These are phyloP conservation scores for Noctilio leporinus DNA, from an alignment of 2,113 vertebrate genomes.

Conservation along the genomic window DNA sequence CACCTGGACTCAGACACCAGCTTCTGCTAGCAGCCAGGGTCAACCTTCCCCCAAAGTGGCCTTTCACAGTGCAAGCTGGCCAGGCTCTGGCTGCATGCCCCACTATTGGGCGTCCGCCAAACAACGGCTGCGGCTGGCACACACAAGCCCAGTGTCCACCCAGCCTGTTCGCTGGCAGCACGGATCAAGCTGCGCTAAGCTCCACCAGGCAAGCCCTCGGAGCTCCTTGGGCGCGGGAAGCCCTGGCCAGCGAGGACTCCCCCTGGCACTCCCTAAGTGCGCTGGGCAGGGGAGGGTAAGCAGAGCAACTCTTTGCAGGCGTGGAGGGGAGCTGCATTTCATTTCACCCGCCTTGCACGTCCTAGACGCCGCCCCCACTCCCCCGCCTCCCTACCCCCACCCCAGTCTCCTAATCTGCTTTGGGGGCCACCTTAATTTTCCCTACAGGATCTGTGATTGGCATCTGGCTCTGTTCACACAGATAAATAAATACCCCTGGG, in stretches of 20 bases:
- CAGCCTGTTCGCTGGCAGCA: slow-evolving; percentile 73
- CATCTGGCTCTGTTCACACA: neutral
- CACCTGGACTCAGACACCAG: slow-evolving; percentile 34
- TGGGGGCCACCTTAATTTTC: neutral
- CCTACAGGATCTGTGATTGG: neutral
- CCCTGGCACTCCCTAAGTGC: slow-evolving; percentile 34
- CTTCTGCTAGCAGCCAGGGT: slow-evolving; percentile 69
- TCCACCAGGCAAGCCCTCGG: slow-evolving; percentile 62
- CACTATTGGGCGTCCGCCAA: slow-evolving; percentile 74
- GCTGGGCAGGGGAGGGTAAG: neutral
- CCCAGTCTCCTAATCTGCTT: slow-evolving; percentile 3
- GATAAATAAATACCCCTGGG: neutral
- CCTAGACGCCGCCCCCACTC: no score
- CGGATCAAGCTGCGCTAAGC: slow-evolving; percentile 77
- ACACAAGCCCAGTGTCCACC: slow-evolving; percentile 76
- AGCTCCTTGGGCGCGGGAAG: slow-evolving; percentile 59
- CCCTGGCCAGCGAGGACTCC: slow-evolving; percentile 57
- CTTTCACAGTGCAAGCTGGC: slow-evolving; percentile 81
- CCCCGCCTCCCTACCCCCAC: no score
- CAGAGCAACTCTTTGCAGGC: neutral
- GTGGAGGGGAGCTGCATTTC: neutral
- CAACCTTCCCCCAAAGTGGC: slow-evolving; percentile 77
- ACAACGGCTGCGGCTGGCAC: slow-evolving; percentile 78
- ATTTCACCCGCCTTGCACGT: neutral
- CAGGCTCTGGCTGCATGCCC: slow-evolving; percentile 82